Base-by-base conservation (phyloP, 2,888 invertebrate species). In the Coenonympha arcania region DNA sequence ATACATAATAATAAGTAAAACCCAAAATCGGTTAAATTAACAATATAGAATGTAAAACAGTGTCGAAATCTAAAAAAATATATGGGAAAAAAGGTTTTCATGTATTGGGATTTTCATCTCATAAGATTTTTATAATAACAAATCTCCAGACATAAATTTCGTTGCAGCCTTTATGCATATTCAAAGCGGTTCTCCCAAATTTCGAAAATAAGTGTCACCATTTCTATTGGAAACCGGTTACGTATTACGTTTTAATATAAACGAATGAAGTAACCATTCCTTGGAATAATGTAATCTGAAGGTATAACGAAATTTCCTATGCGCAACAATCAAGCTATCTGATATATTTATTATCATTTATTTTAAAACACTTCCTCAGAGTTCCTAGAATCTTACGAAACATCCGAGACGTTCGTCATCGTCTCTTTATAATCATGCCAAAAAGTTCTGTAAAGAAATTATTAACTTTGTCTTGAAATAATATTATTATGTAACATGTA, bases 321-420 rank as follows among this genome's bases (percentile, higher is more conserved):
- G 24, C 15, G 24, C 22, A 15, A 16, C n/a, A 9, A n/a, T 31
- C 22, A 16, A 16, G 22, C 20, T n/a, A 26, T 46, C 24, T 28
- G 20, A 30, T 47, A 22, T 31, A 31, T 11, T 31, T 47, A 47
- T 47, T 39, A 30, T 20, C 15, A 31, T 47, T 47, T 19, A 31
- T 47, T 47, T 47, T 40, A 11, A 31, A 24, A 6, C 11, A 41
- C 24, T 41, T 33, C 40, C 33, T 48, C 33, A 24, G 33, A 9
- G 16, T 48, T 48, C 41, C 18, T n/a, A 18, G 41, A 48, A 48
- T 34, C 33, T 26, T 20, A 41, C 24, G 40, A 48, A 31, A 46
- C 37, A 40, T 16, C 22, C 22, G 31, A 47, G 15, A 33, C 11
- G n/a, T 8, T 30, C 39, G 39, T 30, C 30, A 30, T 3, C 13